Evolutionary conservation across 1,140 invertebrate species (phyloP), one percentile per base, ranked within the genome.

Genomic region (Procambarus virginalis): DNA sequence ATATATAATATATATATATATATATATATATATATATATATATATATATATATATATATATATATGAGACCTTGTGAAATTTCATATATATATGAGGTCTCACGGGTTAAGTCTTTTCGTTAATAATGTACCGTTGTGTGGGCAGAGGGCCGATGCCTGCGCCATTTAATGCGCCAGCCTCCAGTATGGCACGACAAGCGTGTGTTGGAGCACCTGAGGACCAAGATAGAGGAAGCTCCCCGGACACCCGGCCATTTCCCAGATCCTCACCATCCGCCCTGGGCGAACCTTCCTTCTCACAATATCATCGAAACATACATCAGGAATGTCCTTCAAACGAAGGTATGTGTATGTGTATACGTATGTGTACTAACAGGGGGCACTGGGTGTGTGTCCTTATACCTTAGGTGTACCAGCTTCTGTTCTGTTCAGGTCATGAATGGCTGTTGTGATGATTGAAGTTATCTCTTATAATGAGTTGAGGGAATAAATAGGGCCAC

Each of bases 241-340:
- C 75, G 6, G 51, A 2, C 22, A 64, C 60, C 17, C 17, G 20
- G 2, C 8, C 51, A 5, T 20, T 46, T 2, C 49, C 70, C n/a
- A 4, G 20, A 55, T n/a, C 83, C 83, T 68, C 58, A 75, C 55
- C 73, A 78, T 51, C 84, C 84, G 20, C 84, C 84, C 22, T 86
- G 84, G 84, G 73, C 73, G 10, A 46, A 48, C 51, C 10, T 46
- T 8, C 22, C 58, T 68, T 78, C 84, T 22, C 78, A 86, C 55
- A 86, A 78, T n/a, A 6, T 6, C 9, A 86, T 55, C 17, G 84
- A 86, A 45, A n/a, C 4, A 20, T 3, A 51, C 84, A 48, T 86
- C 9, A 76, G 84, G 12, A 34, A 0, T 20, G 2, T 86, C 17
- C 76, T 86, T 58, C 48, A 58, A 17, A 48, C n/a, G 8, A 78